Base-by-base conservation (phyloP, 2,113 vertebrate genomes). In the Lepus timidus region DNA sequence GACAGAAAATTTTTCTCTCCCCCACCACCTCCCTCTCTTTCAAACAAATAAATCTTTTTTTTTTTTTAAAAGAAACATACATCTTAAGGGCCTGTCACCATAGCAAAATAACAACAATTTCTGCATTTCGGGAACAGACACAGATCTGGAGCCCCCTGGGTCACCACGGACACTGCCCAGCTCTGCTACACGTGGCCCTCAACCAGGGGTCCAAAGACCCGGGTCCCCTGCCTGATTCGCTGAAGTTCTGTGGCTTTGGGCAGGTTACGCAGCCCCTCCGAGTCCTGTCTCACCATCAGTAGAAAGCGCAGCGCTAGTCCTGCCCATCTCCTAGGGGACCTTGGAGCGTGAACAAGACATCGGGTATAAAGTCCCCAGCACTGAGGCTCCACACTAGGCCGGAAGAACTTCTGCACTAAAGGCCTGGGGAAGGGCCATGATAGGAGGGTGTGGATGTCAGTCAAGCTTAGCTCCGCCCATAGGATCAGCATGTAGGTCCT, bases 81-180 rank as follows among this genome's bases (percentile, higher is more conserved):
- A 85, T 55, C 73, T 25, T 44, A 85, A 75, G 74, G 27, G 33
- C 13, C 6, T 52, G 44, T 75, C 90, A 94, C 4, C 27, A 49
- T 2, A 79, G n/a, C 20, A 51, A 52, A 80, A 31, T 12, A 25
- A 68, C 8, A 71, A 82, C n/a, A 31, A 85, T 5, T 81, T 64
- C 33, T 71, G 27, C 12, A 71, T 80, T 55, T 84, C 20, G 22
- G 16, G 31, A 58, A 39, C 29, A 88, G 74, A 6, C 1, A n/a
- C 0, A 31, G 33, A 1, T 36, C 65, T 62, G 31, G 3, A 36
- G 36, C 19, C 12, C 29, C 31, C 12, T 0, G 8, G 33, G 51
- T 62, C 20, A 0, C 3, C 22, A 11, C 67, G 11, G 58, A 73
- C 1, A 7, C 22, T 33, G 39, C 16, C 29, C 74, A 16, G 49